Evolutionary conservation across 2,797 vertebrate genomes (phyloP).

Genomic region (Catharus ustulatus): DNA sequence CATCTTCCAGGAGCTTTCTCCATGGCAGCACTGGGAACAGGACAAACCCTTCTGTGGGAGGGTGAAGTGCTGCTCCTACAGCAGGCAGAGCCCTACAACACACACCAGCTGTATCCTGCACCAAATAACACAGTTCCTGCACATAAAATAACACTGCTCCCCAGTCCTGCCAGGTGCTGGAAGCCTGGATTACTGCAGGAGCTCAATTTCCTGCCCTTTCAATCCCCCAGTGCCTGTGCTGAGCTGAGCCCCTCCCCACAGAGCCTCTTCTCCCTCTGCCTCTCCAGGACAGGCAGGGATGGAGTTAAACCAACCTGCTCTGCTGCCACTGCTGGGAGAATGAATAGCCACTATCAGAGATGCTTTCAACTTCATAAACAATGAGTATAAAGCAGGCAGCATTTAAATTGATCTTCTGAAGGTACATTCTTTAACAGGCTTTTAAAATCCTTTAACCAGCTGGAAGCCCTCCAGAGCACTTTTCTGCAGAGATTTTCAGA

Average conservation of each 20-base stretch:
- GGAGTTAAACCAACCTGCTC: slow-evolving; percentile 42
- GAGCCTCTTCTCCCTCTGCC: background rate
- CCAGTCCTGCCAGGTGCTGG: background rate
- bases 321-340: background rate
- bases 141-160: background rate
- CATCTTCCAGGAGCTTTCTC: background rate
- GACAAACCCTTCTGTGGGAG: background rate
- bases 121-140: background rate
- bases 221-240: background rate
- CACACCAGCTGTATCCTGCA: background rate
- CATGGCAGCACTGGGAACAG: background rate
- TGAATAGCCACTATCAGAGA: slow-evolving; percentile 42
- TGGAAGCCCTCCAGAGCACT: slow-evolving; percentile 51
- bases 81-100: background rate
- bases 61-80: background rate
- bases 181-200: background rate
- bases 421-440: slow-evolving; percentile 37
- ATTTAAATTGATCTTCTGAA: slow-evolving; percentile 59
- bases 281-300: background rate
- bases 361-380: slow-evolving; percentile 45
- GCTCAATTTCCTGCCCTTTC: background rate
- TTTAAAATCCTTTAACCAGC: slow-evolving; percentile 54
- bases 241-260: background rate
- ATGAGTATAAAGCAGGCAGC: slow-evolving; percentile 35
- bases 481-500: slow-evolving; percentile 30